These are phyloP conservation scores for Chrysoperla carnea DNA, from an alignment of 1,140 invertebrate genomes.

Conservation along the genomic window DNA sequence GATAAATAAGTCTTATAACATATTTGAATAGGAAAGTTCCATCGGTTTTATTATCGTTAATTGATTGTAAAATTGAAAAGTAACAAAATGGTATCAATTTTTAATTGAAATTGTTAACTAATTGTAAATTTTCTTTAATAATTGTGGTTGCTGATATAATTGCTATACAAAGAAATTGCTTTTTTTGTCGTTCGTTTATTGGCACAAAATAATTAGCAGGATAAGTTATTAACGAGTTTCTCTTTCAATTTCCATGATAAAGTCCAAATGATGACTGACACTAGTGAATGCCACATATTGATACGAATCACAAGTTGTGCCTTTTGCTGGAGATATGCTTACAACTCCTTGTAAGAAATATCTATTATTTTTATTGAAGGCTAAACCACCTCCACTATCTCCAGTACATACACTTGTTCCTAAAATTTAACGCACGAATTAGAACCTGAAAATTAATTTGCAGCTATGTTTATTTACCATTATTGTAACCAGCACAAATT, in stretches of 20 bases:
- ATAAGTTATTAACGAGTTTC: too few species aligned
- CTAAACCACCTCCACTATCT: constrained; percentile 20
- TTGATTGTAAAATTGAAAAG: too few species aligned
- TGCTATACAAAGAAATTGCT: too few species aligned
- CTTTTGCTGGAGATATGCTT: constrained; percentile 14
- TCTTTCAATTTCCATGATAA: constrained; percentile 10
- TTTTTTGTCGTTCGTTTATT: too few species aligned
- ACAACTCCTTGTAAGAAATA: constrained; percentile 20
- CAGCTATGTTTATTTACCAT: neutral
- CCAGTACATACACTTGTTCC: constrained; percentile 19
- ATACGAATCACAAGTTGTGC: constrained; percentile 11
- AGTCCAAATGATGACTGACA: constrained; percentile 13
- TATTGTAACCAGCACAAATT: constrained; percentile 15
- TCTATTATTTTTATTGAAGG: constrained; percentile 7
- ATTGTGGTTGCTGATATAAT: too few species aligned
- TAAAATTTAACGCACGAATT: constrained; percentile 2
- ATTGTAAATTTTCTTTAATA: too few species aligned
- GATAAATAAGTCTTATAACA: too few species aligned
- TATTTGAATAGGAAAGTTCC: too few species aligned
- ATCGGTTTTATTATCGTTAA: too few species aligned
- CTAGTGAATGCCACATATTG: constrained; percentile 18
- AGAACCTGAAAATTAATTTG: neutral
- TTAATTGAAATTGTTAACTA: too few species aligned
- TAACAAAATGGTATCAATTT: too few species aligned
- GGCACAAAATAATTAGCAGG: too few species aligned